These are phyloP conservation scores for Epirrhoe tristata DNA, from an alignment of 2,888 invertebrate genomes.

Conservation along the genomic window DNA sequence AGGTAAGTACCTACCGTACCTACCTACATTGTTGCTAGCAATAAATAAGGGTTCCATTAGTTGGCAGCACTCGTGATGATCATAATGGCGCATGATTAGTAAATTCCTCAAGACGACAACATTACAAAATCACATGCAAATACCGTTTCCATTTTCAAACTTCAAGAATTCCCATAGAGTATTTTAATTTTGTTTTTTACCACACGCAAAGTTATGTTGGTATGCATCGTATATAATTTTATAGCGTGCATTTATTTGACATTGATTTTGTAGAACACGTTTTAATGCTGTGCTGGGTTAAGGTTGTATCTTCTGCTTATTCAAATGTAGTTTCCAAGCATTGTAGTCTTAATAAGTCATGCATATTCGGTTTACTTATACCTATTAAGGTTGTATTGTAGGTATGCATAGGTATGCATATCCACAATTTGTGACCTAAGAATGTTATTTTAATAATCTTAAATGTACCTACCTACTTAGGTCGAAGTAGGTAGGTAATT, in stretches of 20 bases:
- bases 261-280: slow-evolving; percentile 25
- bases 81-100: neutral
- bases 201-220: slow-evolving; percentile 10
- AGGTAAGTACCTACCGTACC: too few species aligned
- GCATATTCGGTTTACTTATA: too few species aligned
- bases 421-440: too few species aligned
- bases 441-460: too few species aligned
- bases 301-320: slow-evolving; percentile 10
- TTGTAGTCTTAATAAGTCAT: neutral
- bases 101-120: slow-evolving; percentile 1
- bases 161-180: neutral
- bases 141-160: neutral
- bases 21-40: neutral
- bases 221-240: slow-evolving; percentile 11
- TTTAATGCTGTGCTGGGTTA: slow-evolving; percentile 11
- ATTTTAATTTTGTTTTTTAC: neutral
- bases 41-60: neutral
- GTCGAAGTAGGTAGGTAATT: too few species aligned
- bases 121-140: neutral
- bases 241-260: slow-evolving; percentile 21
- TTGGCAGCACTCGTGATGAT: neutral
- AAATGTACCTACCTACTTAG: too few species aligned
- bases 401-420: too few species aligned
- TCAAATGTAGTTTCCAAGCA: neutral
- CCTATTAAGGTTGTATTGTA: too few species aligned